These are phyloP conservation scores for Phortica okadai DNA, from an alignment of 2,888 invertebrate species.

Conservation along the genomic window DNA sequence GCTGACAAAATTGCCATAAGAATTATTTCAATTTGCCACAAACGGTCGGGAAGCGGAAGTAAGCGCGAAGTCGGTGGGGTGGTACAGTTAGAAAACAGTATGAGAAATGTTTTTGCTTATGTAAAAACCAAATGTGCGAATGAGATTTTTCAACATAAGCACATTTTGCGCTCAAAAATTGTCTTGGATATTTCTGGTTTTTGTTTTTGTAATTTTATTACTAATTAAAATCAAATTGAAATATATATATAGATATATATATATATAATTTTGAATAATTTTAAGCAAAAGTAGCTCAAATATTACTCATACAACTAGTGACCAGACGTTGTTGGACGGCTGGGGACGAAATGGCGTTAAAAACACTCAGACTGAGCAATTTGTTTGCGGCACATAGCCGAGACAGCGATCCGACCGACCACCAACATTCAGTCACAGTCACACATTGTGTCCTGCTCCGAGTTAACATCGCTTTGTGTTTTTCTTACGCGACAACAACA, in stretches of 20 bases:
- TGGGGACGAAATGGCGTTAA: background rate
- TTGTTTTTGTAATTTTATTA: constrained; percentile 12
- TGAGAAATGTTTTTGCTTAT: background rate
- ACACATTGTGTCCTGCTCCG: constrained; percentile 25
- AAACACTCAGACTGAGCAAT: constrained; percentile 7
- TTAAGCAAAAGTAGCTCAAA: constrained; percentile 25
- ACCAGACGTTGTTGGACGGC: background rate
- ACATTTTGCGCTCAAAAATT: constrained; percentile 12
- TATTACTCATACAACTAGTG: background rate
- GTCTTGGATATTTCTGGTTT: background rate
- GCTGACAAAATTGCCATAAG: background rate
- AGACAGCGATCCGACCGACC: background rate
- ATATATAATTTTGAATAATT: constrained; percentile 7
- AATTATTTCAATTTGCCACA: background rate
- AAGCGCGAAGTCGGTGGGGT: background rate
- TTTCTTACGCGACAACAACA: background rate
- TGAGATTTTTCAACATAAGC: background rate
- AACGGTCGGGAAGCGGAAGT: background rate
- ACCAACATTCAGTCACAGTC: constrained; percentile 6
- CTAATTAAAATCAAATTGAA: constrained; percentile 28
- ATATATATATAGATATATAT: constrained; percentile 4
- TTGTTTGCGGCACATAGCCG: background rate
- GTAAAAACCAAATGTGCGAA: background rate
- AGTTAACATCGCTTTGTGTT: constrained; percentile 1
- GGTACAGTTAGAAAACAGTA: background rate